Evolutionary conservation across 2,797 vertebrate genomes (phyloP).

Genomic region (Trematomus bernacchii): DNA sequence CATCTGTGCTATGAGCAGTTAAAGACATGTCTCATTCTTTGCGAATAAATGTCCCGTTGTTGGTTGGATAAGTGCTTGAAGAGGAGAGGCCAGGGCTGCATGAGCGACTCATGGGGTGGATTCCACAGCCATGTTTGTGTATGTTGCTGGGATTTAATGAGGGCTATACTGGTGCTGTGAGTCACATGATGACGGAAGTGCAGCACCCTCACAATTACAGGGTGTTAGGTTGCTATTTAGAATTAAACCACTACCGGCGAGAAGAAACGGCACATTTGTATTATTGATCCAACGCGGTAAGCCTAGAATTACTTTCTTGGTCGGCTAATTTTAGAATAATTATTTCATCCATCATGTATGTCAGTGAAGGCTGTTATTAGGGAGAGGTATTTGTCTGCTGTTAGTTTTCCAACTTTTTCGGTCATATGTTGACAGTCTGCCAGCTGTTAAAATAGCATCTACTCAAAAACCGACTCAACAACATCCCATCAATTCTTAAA

Average conservation of each 20-base stretch:
- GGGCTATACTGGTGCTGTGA: constrained; percentile 56
- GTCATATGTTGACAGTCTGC: constrained; percentile 31
- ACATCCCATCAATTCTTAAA: constrained; percentile 13
- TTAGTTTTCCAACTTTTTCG: constrained; percentile 18
- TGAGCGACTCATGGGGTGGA: constrained; percentile 28
- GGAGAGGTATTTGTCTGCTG: constrained; percentile 20
- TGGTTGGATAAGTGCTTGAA: constrained; percentile 39
- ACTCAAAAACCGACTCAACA: constrained; percentile 7
- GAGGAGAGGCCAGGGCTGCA: constrained; percentile 12
- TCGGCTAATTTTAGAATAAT: constrained; percentile 26
- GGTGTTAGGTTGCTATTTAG: constrained; percentile 64
- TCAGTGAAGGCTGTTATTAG: constrained; percentile 19
- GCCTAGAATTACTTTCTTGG: constrained; percentile 24
- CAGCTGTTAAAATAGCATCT: constrained; percentile 57
- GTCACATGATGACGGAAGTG: constrained; percentile 67
- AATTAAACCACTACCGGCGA: constrained; percentile 45
- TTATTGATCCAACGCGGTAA: constrained; percentile 21
- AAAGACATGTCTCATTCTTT: constrained; percentile 56
- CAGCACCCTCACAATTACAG: constrained; percentile 69
- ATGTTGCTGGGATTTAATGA: constrained; percentile 74
- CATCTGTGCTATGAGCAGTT: constrained; percentile 45
- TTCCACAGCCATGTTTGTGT: constrained; percentile 73
- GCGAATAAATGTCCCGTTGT: constrained; percentile 58
- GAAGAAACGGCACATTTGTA: constrained; percentile 30
- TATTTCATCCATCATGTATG: constrained; percentile 27